Base-by-base conservation (phyloP, 2,888 invertebrate genomes). In the Oasisia sp. region DNA sequence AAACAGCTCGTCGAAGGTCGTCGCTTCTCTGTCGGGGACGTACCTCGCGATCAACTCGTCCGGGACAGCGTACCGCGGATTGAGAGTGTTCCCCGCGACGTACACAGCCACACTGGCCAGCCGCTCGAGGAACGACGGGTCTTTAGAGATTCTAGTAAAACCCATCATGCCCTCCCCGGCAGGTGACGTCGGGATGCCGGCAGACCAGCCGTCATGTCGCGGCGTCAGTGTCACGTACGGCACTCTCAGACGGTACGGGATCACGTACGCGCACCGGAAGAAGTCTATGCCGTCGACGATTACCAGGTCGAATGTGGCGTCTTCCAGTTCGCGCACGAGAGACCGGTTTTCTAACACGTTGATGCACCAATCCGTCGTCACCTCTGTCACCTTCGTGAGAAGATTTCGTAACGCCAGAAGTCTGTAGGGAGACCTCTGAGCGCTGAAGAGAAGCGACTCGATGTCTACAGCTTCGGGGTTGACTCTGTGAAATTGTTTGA, bases 221-320 rank as follows among this genome's bases (percentile, higher is more conserved):
- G 93, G 45, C 27, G 89, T 91, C 32, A 93, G 44, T 0, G 90
- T 89, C 27, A 93, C 44, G 90, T 93, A 92, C 9, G 91, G 90
- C 27, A 93, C 45, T 0, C 74, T 9, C 32, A 93, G 56, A 5
- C 91, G 44, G 56, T 92, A 92, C 4, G 92, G 92, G 27, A 93
- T 89, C 32, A 91, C 38, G 45, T 91, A 93, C 32, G 89, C 50
- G 32, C 90, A 91, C 7, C 92, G 91, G 12, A 74, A 90, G n/a
- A 91, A 27, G 19, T 89, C 56, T 38, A 93, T 58, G 38, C 93
- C 93, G 45, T 93, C 93, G 50, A 93, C 89, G n/a, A 93, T 93
- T 1, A 91, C 93, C 27, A 93, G 32, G 45, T 92, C 93, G 89
- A 92, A 93, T 12, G 91, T 91, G 91, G 92, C 45, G 19, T 91